These are phyloP conservation scores for Cariama cristata DNA, from an alignment of 2,113 vertebrate genomes.

Conservation along the genomic window DNA sequence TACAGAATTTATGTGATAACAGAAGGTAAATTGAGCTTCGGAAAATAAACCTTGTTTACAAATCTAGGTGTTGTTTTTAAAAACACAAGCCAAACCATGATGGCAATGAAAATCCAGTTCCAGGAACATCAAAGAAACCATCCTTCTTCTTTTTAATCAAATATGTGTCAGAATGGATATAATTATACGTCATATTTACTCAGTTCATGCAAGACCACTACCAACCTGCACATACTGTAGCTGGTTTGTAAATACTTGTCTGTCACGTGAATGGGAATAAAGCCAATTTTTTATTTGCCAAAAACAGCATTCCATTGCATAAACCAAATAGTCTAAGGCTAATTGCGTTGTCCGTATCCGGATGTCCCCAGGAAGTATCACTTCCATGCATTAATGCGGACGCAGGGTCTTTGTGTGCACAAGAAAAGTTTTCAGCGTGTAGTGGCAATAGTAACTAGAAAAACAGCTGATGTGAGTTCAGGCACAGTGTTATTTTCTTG, in stretches of 20 bases:
- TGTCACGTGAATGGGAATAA: neutral
- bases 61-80: neutral
- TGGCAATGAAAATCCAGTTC: constrained; percentile 25
- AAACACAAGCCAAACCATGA: neutral
- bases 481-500: neutral
- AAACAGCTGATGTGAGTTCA: constrained; percentile 52
- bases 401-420: neutral
- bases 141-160: constrained; percentile 23
- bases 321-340: neutral
- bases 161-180: neutral
- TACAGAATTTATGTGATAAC: constrained; percentile 57
- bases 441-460: constrained; percentile 12
- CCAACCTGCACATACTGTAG: neutral
- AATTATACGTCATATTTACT: neutral
- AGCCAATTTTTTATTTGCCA: neutral
- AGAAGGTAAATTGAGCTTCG: constrained; percentile 56
- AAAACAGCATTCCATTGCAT: neutral
- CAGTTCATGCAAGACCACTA: neutral
- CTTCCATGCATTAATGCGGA: constrained; percentile 11
- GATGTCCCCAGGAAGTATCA: constrained; percentile 42
- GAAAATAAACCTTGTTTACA: constrained; percentile 58
- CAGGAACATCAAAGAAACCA: neutral
- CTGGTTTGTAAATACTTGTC: neutral
- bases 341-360: neutral
- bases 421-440: constrained; percentile 24